Base-by-base conservation (phyloP, 2,888 invertebrate genomes). In the Thymelicus sylvestris region DNA sequence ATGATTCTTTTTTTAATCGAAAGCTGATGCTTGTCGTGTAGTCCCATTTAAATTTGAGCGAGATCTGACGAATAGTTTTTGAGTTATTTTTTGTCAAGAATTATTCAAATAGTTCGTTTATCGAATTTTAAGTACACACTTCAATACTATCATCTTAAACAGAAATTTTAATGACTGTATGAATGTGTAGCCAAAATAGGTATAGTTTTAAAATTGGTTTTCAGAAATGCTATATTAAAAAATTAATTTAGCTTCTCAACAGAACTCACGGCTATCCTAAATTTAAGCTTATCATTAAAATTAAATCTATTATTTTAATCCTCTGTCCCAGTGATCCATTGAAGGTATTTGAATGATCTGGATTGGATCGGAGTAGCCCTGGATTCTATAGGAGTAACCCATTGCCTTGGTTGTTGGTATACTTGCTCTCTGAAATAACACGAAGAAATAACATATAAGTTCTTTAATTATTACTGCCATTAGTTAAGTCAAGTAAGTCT, bases 271-370 rank as follows among this genome's bases (percentile, higher is more conserved):
- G 15, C 38, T 66, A 62, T 50, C 71, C 50, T 71, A 71, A 31
- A 57, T 61, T 59, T 72, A 70, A 73, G 57, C 66, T 74, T 72
- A 73, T 52, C 55, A 52, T 66, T 66, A 73, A 67, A 61, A 71
- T 69, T 75, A 71, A 71, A 68, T 72, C 74, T 67, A 66, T 71
- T 44, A 52, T 0, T 62, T 87, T 80, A 93, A 79, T 94, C 88
- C 74, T 93, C 93, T 59, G 94, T 94, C 69, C 94, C 94, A n/a
- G 94, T 94, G 74, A 94, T 92, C 90, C 94, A 93, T 80, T 94
- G 94, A 24, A 94, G 88, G 74, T 94, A 94, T 78, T 94, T 94
- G 83, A 94, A 94, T 47, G 94, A 94, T 78, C 94, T 86, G n/a
- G 94, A 94, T 77, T 94, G 94, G 66, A 94, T 82, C 2, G 94